These are phyloP conservation scores for Pseudochromis fuscus DNA, from an alignment of 2,797 vertebrate genomes.

Conservation along the genomic window DNA sequence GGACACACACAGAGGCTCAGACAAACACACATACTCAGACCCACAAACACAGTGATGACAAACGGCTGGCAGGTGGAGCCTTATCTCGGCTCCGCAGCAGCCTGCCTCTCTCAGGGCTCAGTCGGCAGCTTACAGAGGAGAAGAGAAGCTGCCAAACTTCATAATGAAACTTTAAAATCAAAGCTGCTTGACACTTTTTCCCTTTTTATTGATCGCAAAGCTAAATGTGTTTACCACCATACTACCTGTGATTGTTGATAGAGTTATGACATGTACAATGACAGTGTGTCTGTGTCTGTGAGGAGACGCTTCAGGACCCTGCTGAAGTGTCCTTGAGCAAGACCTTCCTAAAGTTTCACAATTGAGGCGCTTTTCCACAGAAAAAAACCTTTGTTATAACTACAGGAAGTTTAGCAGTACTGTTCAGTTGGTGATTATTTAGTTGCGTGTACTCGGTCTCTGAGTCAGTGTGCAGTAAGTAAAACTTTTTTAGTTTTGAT, in stretches of 20 bases:
- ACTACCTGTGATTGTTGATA: slow-evolving; percentile 14
- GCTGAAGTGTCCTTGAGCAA: slow-evolving; percentile 4
- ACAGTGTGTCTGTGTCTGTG: background rate
- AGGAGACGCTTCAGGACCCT: background rate
- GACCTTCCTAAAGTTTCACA: too few relatives aligned
- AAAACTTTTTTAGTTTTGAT: background rate
- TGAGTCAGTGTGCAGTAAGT: too few relatives aligned
- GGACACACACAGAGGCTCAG: slow-evolving; percentile 16
- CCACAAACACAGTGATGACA: slow-evolving; percentile 53
- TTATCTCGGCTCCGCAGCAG: slow-evolving; percentile 72
- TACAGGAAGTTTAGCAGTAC: too few relatives aligned
- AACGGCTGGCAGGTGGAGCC: slow-evolving; percentile 70
- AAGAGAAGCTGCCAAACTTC: slow-evolving; percentile 41
- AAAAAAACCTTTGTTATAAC: too few relatives aligned
- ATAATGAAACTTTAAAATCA: slow-evolving; percentile 34
- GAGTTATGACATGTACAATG: background rate
- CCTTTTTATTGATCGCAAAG: slow-evolving; percentile 22
- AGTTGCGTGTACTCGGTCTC: background rate
- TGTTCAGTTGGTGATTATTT: background rate
- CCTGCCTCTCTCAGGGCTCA: slow-evolving; percentile 59
- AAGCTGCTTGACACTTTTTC: slow-evolving; percentile 31
- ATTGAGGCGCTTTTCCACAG: too few relatives aligned
- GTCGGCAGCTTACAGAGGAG: slow-evolving; percentile 47
- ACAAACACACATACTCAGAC: slow-evolving; percentile 34
- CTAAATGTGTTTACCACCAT: slow-evolving; percentile 18